Evolutionary conservation across 2,888 invertebrate genomes (phyloP).

Genomic region (Drosophila incognita): DNA sequence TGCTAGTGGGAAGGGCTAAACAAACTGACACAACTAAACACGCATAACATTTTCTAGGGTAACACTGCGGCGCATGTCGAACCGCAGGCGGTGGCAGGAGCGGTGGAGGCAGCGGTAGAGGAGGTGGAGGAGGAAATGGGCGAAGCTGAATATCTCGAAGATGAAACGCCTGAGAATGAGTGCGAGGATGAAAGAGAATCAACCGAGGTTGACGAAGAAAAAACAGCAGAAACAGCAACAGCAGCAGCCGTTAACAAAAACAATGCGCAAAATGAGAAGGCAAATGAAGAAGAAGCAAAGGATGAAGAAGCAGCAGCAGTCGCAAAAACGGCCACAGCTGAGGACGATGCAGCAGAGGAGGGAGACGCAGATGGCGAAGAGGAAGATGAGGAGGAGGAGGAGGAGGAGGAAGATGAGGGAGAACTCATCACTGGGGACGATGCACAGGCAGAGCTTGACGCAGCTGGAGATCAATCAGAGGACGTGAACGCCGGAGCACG

Average conservation of each 20-base stretch:
- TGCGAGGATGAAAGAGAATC: conserved; percentile 22
- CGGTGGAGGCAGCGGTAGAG: neutral
- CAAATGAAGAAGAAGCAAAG: conserved; percentile 20
- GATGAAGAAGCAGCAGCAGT: conserved; percentile 11
- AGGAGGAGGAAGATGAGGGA: conserved; percentile 53
- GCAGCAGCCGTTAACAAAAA: conserved; percentile 7
- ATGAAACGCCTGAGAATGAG: conserved; percentile 46
- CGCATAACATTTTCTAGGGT: conserved; percentile 50
- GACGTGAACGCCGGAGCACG: conserved; percentile 38
- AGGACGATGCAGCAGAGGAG: conserved; percentile 19
- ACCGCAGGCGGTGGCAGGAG: neutral
- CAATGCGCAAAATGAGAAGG: conserved; percentile 14
- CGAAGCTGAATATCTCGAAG: conserved; percentile 65
- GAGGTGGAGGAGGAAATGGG: conserved; percentile 49
- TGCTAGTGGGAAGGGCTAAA: neutral
- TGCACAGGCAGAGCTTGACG: conserved; percentile 32
- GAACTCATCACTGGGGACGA: conserved; percentile 68
- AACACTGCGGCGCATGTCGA: conserved; percentile 16
- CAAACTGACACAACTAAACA: conserved; percentile 30
- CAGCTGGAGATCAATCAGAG: conserved; percentile 30
- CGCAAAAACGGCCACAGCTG: conserved; percentile 13
- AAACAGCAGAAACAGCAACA: neutral
- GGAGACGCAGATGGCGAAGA: conserved; percentile 21
- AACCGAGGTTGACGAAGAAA: conserved; percentile 7
- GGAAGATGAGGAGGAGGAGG: conserved; percentile 26